Evolutionary conservation across 2,797 vertebrate genomes (phyloP), one percentile per base, ranked within the genome.

Genomic region (Crax fasciolata): DNA sequence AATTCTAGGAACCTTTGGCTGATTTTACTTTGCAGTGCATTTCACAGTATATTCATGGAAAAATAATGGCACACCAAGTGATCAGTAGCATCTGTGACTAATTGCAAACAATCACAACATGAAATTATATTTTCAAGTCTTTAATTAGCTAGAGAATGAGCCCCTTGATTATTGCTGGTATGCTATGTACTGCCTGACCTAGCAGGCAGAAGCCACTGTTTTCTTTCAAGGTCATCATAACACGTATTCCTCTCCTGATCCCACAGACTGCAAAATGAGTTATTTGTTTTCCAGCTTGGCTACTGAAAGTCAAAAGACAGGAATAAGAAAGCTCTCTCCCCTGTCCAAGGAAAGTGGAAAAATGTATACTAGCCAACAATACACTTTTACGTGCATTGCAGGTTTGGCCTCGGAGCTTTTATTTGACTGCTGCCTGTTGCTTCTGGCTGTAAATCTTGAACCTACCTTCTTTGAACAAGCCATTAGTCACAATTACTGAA

Each of bases 71-170:
- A 87, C 74, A 78, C 55, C 78, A 44, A 93, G 72, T 46, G 81
- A 94, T 95, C 85, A 89, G 89, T 73, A 90, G 35, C 78, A 93
- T 94, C 90, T 90, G 72, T 83, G 92, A 92, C 84, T 94, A 96
- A 94, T 84, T 94, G 84, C 89, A 94, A 97, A 96, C 86, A 97
- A 95, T 93, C 80, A 77, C 87, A 96, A 96, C 77, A 89, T 67
- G 57, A 92, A 91, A 97, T 94, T 94, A 87, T 94, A 89, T 94
- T 95, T 95, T 84, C 67, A 77, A 63, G 82, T 91, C 77, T 81
- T 93, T 84, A 94, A 93, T 94, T 96, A 94, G 87, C 32, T 87
- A 76, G 12, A 80, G 82, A 95, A 96, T 90, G 88, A 90, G 62
- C 81, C 90, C 72, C 87, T 80, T 92, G 88, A 90, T 96, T 95